Evolutionary conservation across 1,140 invertebrate genomes (phyloP).

Genomic region (Neelides sp.): DNA sequence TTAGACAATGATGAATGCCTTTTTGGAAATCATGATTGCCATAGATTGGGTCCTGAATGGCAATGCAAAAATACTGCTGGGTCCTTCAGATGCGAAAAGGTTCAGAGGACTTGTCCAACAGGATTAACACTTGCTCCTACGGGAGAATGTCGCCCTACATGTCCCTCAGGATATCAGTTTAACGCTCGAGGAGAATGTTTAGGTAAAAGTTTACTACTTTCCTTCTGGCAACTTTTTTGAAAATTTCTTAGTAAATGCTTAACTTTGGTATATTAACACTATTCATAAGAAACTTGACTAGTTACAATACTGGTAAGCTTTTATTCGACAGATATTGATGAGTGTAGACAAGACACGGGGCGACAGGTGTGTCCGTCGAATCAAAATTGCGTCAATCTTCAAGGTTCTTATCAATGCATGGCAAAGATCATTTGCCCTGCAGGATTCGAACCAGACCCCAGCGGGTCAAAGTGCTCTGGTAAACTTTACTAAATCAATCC

Average conservation of each 20-base stretch:
- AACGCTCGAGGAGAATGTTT: conserved; percentile 40
- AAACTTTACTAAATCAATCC: background rate
- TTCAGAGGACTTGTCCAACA: conserved; percentile 39
- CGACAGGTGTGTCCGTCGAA: conserved; percentile 34
- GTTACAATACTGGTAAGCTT: no score
- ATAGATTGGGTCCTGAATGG: conserved; percentile 48
- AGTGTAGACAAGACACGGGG: conserved; percentile 36
- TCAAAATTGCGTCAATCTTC: conserved; percentile 42
- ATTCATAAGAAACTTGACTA: conserved; percentile 26
- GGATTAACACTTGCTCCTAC: conserved; percentile 33
- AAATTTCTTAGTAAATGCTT: background rate
- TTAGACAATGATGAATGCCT: conserved; percentile 91
- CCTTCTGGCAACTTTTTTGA: background rate
- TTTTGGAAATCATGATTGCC: conserved; percentile 66
- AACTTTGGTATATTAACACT: conserved; percentile 36
- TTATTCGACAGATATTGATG: conserved; percentile 39
- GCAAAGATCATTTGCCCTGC: conserved; percentile 27
- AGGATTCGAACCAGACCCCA: conserved; percentile 27
- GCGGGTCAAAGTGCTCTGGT: conserved; percentile 20
- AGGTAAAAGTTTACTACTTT: conserved; percentile 34
- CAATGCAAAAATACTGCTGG: conserved; percentile 72
- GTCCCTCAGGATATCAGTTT: conserved; percentile 40
- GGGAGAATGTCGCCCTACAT: conserved; percentile 34
- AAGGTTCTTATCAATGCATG: conserved; percentile 44
- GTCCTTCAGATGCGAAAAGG: conserved; percentile 57